phyloP scores from a whole-genome alignment of 2,888 invertebrate genomes.

The Drosophila kambysellisi region DNA sequence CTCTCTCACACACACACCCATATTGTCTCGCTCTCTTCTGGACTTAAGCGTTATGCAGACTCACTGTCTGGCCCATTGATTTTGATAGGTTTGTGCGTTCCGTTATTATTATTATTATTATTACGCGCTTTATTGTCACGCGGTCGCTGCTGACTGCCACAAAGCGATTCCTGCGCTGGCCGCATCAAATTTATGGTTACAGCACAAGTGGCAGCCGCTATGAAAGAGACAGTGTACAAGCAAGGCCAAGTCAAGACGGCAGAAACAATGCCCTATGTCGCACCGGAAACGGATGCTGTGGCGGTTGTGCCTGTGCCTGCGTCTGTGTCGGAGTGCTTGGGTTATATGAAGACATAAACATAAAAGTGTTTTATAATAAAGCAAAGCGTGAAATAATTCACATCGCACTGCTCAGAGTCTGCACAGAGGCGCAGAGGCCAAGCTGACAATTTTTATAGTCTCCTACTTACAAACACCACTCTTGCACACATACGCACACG shows the following conservation, averaged over 20 bases:
- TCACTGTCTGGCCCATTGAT: conserved; percentile 47
- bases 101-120: conserved; percentile 66
- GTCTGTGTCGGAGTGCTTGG: conserved; percentile 67
- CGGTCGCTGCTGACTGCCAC: conserved; percentile 48
- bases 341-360: conserved; percentile 80
- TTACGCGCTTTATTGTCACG: conserved; percentile 78
- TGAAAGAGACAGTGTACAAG: conserved; percentile 55
- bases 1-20: background rate
- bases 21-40: background rate
- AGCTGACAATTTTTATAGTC: conserved; percentile 81
- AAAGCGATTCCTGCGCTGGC: conserved; percentile 58
- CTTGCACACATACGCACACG: background rate
- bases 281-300: conserved; percentile 63
- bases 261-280: conserved; percentile 69
- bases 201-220: conserved; percentile 70
- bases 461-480: conserved; percentile 19
- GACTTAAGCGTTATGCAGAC: conserved; percentile 23
- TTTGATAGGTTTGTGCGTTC: conserved; percentile 50
- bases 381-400: conserved; percentile 81
- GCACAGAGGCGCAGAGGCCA: conserved; percentile 52
- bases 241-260: conserved; percentile 28
- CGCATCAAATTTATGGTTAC: conserved; percentile 77
- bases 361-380: conserved; percentile 82
- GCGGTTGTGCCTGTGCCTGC: conserved; percentile 1
- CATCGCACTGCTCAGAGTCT: conserved; percentile 50